These are phyloP conservation scores for Cheilosia impressa DNA, from an alignment of 2,888 invertebrate species.

Conservation along the genomic window DNA sequence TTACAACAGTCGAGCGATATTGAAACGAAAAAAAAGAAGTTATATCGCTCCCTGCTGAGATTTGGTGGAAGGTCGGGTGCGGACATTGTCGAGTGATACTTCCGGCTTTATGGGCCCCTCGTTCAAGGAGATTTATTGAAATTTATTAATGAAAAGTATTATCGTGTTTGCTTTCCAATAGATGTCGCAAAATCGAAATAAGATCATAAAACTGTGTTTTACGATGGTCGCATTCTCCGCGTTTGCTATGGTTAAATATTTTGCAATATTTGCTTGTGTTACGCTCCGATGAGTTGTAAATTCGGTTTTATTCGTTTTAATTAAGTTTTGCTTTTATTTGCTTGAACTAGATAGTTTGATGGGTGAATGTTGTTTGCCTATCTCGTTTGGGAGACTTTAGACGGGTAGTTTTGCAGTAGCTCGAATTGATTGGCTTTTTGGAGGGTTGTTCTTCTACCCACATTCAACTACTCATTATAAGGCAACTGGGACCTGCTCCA, in stretches of 20 bases:
- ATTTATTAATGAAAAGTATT: conserved; percentile 41
- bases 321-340: neutral
- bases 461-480: too few relatives aligned
- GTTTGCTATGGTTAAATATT: conserved; percentile 1
- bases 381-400: too few relatives aligned
- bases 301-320: conserved; percentile 9
- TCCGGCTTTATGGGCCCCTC: conserved; percentile 29
- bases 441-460: too few relatives aligned
- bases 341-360: neutral
- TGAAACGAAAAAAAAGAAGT: conserved; percentile 27
- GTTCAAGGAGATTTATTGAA: conserved; percentile 34
- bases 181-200: conserved; percentile 14
- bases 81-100: conserved; percentile 25
- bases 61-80: conserved; percentile 11
- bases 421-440: too few relatives aligned
- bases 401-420: neutral
- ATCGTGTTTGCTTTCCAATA: conserved; percentile 38
- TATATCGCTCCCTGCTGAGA: conserved; percentile 17
- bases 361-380: neutral
- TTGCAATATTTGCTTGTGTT: neutral
- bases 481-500: too few relatives aligned
- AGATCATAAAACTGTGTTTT: conserved; percentile 36
- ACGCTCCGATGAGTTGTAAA: conserved; percentile 1
- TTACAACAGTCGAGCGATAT: conserved; percentile 58
- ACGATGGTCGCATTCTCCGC: neutral